A percentile compares a stretch with the other conserved stretches of the same genome.
These are phyloP conservation scores for Hemicrepidius hirtus DNA, from an alignment of 2,888 invertebrate species.

Conservation along the genomic window DNA sequence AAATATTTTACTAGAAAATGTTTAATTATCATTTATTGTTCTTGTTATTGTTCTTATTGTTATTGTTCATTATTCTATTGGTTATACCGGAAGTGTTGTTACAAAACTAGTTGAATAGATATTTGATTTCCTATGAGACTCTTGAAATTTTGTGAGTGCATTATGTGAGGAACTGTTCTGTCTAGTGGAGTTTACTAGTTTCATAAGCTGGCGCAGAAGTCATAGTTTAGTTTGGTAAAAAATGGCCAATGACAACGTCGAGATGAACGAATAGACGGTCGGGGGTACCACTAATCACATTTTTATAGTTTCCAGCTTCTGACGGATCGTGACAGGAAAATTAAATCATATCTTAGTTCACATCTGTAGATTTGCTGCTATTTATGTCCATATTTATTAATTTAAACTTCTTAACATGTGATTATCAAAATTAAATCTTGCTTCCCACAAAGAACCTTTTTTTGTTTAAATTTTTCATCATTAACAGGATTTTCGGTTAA, in stretches of 20 bases:
- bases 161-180: no score
- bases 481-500: no score
- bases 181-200: conserved; percentile 15
- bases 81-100: no score
- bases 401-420: conserved; percentile 16
- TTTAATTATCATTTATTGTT: no score
- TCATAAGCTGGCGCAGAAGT: conserved; percentile 6
- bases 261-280: conserved; percentile 5
- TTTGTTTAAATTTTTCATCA: not conserved
- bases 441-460: conserved; percentile 12
- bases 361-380: conserved; percentile 28
- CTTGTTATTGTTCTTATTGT: no score
- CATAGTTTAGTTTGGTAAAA: conserved; percentile 17
- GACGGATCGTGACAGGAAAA: conserved; percentile 34
- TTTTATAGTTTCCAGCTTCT: conserved; percentile 45
- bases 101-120: no score
- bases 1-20: no score
- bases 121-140: no score
- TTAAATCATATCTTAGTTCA: conserved; percentile 26
- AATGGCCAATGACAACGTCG: conserved; percentile 21
- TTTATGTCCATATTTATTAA: conserved; percentile 26
- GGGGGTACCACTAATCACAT: conserved; percentile 38
- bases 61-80: no score
- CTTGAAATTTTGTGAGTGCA: no score
- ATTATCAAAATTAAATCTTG: conserved; percentile 23